A percentile compares a stretch with the other conserved stretches of the same genome.
Conservation (phyloP, 2,888 invertebrate species). For the Pycnomerus fuliginosus region DNA sequence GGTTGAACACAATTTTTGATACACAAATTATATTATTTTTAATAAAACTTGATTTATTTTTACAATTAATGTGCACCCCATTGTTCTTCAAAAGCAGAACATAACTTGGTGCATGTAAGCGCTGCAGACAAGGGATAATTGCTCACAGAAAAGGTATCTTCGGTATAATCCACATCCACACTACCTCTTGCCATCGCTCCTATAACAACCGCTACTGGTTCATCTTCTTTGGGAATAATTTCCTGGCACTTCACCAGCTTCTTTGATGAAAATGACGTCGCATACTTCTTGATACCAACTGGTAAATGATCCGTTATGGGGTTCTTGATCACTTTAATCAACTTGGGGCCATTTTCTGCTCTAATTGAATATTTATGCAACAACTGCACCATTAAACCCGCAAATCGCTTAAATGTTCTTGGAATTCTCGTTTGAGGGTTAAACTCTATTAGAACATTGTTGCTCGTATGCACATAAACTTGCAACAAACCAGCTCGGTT, state of each 20-base stretch:
- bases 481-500: conserved; percentile 96
- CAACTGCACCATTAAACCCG: conserved; percentile 95
- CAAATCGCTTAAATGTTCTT: conserved; percentile 94
- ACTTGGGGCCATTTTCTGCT: conserved; percentile 85
- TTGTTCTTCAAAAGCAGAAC: conserved; percentile 90
- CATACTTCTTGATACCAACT: conserved; percentile 86
- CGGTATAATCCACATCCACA: conserved; percentile 84
- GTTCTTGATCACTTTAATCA: conserved; percentile 96
- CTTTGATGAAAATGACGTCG: conserved; percentile 86
- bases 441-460: conserved; percentile 91
- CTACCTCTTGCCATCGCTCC: conserved; percentile 98
- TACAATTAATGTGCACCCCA: conserved; percentile 74
- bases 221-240: conserved; percentile 74
- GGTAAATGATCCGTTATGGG: conserved; percentile 94
- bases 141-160: conserved; percentile 89
- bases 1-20: too few species aligned
- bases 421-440: conserved; percentile 98
- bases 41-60: too few species aligned
- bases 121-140: conserved; percentile 97
- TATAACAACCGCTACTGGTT: conserved; percentile 85
- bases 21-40: too few species aligned
- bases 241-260: conserved; percentile 69
- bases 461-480: conserved; percentile 89
- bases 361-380: conserved; percentile 92
- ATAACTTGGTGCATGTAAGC: conserved; percentile 92